Base-by-base conservation (phyloP, 2,888 invertebrate species). In the Elegia similella region DNA sequence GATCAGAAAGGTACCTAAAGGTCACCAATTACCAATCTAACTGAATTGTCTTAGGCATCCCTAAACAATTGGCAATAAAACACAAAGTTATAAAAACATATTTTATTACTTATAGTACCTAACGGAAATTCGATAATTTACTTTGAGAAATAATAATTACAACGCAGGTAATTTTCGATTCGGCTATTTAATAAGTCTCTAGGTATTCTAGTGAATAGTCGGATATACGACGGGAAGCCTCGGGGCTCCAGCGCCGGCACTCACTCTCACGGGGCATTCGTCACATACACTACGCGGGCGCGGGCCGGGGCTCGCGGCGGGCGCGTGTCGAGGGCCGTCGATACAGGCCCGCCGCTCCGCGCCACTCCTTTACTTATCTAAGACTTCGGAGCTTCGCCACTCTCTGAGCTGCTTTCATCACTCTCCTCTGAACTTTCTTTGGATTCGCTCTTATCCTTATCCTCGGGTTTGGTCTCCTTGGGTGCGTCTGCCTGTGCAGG, bases 111-210 rank as follows among this genome's bases (percentile, higher is more conserved):
- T 88, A 89, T 77, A 86, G 82, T 87, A 90, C 85, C 86, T 87
- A 90, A 84, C 87, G 77, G 84, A 86, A 88, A 88, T 88, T 90
- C 88, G 87, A 87, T 91, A 88, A 89, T 87, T 91, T 88, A 90
- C 76, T 86, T 80, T 80, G 80, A 82, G 77, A 84, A 80, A 74
- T 78, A 80, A 81, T 86, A 88, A 89, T 88, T 90, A 90, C 89
- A 88, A 83, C 83, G 70, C 76, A 82, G 78, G 81, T 86, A 84
- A 86, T 87, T 87, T 80, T 82, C 76, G 75, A 74, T 80, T 80
- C 75, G 75, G 82, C 82, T 86, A 86, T 83, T 88, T 87, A 86
- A 87, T 88, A 88, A 82, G 88, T 90, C 88, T 88, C 84, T 90
- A 89, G 75, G 76, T 83, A 80, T 87, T 82, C 80, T 86, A 88